These are phyloP conservation scores for Cladorhizidae sp. DNA, from an alignment of 37 sponge, comb jelly and placozoan species.

Conservation along the genomic window DNA sequence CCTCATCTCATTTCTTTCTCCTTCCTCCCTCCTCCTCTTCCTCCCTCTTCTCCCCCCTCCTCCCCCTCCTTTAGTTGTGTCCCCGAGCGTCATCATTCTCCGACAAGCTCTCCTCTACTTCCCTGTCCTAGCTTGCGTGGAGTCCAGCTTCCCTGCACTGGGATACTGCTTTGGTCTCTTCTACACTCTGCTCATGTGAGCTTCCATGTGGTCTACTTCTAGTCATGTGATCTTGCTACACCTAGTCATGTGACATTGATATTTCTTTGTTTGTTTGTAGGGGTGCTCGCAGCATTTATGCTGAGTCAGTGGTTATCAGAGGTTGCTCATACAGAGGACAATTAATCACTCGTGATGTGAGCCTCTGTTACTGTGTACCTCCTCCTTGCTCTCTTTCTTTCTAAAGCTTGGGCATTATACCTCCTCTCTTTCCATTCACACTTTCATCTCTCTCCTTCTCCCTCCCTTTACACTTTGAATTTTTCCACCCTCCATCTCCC, in stretches of 20 bases:
- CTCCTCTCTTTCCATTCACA: no score
- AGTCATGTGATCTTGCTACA: no score
- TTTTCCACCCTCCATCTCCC: neutral
- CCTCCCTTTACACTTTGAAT: neutral
- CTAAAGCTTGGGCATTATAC: no score
- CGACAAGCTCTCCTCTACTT: conserved; percentile 54
- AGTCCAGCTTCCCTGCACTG: conserved; percentile 23
- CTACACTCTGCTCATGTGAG: conserved; percentile 40
- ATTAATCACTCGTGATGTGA: conserved; percentile 34
- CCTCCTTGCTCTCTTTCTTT: no score
- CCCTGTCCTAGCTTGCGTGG: conserved; percentile 58
- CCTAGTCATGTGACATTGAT: no score
- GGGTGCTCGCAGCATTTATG: conserved; percentile 14
- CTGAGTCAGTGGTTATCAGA: conserved; percentile 3
- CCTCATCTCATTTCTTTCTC: neutral
- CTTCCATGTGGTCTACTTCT: no score
- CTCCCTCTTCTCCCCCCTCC: conserved; percentile 15
- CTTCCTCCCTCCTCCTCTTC: conserved; percentile 22
- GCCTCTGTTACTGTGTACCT: neutral
- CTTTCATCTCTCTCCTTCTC: neutral
- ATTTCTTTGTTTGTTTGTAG: conserved; percentile 10
- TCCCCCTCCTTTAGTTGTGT: conserved; percentile 9
- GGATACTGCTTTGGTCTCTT: conserved; percentile 33
- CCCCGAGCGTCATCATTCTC: conserved; percentile 39
- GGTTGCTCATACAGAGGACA: conserved; percentile 27